These are phyloP conservation scores for Anguilla japonica DNA, from an alignment of 2,113 vertebrate species.

Conservation along the genomic window DNA sequence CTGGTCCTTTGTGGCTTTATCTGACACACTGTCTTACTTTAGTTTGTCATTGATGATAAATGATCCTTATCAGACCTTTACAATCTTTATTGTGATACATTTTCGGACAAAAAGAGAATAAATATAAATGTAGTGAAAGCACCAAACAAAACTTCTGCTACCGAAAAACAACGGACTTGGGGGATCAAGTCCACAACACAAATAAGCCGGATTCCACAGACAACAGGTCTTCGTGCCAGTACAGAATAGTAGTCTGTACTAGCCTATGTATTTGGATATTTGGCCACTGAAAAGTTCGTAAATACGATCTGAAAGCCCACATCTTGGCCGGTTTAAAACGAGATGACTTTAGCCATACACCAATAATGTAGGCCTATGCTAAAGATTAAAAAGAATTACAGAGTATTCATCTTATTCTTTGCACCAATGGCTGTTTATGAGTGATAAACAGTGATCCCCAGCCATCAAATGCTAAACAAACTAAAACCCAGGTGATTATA, in stretches of 20 bases:
- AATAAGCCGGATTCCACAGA: background rate
- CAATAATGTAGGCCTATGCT: background rate
- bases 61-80: conserved; percentile 36
- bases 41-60: conserved; percentile 47
- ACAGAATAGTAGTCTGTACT: background rate
- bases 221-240: background rate
- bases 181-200: background rate
- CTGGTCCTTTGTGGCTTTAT: conserved; percentile 26
- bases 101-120: conserved; percentile 14
- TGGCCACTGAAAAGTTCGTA: background rate
- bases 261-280: background rate
- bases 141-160: conserved; percentile 22
- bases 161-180: background rate
- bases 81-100: conserved; percentile 31
- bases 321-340: background rate
- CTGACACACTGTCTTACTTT: conserved; percentile 38
- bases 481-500: background rate
- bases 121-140: conserved; percentile 22
- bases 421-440: background rate
- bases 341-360: background rate
- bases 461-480: background rate
- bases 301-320: background rate
- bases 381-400: background rate
- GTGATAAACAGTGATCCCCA: background rate
- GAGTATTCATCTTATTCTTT: background rate